Percentiles rank a stretch among this genome's conserved stretches.
Evolutionary conservation across 2,888 invertebrate species (phyloP).

Genomic region (Cheilosia urbana): DNA sequence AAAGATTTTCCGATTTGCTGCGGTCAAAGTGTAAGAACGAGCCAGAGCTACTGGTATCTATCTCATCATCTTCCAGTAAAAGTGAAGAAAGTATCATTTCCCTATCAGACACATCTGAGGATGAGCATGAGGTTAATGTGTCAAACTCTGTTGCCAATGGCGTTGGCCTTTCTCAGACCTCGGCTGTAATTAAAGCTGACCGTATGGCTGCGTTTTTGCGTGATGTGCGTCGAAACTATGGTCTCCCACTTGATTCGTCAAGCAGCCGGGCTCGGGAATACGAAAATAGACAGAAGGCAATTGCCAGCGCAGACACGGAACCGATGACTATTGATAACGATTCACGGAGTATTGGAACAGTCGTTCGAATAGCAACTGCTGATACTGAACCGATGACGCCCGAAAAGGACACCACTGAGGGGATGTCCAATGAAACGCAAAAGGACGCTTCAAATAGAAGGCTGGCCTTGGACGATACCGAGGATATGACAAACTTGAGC

Average conservation of each 20-base stretch:
- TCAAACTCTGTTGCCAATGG: conserved; percentile 5
- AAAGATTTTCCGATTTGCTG: conserved; percentile 11
- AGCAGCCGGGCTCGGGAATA: conserved; percentile 6
- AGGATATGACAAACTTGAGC: conserved; percentile 63
- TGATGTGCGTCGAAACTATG: conserved; percentile 77
- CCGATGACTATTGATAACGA: conserved; percentile 44
- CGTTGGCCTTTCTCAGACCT: not conserved
- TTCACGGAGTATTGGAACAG: conserved; percentile 38
- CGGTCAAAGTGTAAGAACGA: not conserved
- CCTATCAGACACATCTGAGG: conserved; percentile 75
- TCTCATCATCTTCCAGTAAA: conserved; percentile 74
- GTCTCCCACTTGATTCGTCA: conserved; percentile 35
- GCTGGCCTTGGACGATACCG: conserved; percentile 76
- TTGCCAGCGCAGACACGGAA: conserved; percentile 60
- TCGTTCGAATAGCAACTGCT: conserved; percentile 36
- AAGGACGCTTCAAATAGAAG: conserved; percentile 32
- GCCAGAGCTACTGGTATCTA: conserved; percentile 53
- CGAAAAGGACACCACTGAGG: conserved; percentile 31
- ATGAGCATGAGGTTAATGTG: conserved; percentile 28
- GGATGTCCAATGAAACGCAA: not conserved
- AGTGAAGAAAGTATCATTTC: conserved; percentile 73
- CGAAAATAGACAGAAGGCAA: conserved; percentile 16
- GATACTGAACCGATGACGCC: conserved; percentile 66
- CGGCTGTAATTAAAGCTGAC: conserved; percentile 74
- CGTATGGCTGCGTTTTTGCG: conserved; percentile 81